Evolutionary conservation across 2,888 invertebrate species (phyloP).

Genomic region (Drosophila tripunctata): DNA sequence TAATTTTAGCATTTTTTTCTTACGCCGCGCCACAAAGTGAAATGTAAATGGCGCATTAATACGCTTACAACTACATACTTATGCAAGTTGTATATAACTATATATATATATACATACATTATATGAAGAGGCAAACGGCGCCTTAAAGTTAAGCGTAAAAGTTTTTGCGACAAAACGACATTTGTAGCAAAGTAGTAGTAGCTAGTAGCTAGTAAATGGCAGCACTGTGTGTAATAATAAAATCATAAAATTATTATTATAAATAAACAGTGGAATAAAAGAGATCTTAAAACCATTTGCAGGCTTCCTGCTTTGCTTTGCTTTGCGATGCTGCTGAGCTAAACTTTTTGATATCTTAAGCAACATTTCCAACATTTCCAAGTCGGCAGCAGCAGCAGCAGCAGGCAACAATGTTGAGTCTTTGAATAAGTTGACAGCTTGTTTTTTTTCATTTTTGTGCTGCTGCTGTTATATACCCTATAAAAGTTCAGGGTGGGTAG

Average conservation of each 20-base stretch:
- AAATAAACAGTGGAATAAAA: constrained; percentile 63
- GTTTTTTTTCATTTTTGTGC: constrained; percentile 32
- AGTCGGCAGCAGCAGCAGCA: constrained; percentile 10
- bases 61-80: constrained; percentile 23
- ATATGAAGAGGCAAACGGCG: constrained; percentile 27
- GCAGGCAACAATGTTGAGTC: constrained; percentile 19
- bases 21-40: constrained; percentile 49
- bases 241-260: constrained; percentile 71
- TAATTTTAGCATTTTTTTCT: constrained; percentile 53
- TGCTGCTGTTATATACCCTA: no score
- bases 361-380: constrained; percentile 30
- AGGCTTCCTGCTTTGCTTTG: constrained; percentile 28
- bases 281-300: constrained; percentile 69
- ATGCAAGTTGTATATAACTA: not conserved
- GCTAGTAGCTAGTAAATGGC: constrained; percentile 38
- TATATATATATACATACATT: constrained; percentile 1
- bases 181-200: constrained; percentile 27
- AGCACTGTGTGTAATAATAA: constrained; percentile 49
- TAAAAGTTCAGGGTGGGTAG: no score
- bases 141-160: constrained; percentile 58
- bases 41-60: constrained; percentile 68
- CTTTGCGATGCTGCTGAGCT: no score
- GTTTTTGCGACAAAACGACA: constrained; percentile 42
- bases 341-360: constrained; percentile 63
- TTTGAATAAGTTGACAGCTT: constrained; percentile 65